phyloP scores from a whole-genome alignment of 2,113 vertebrate species.

The Zapus hudsonius region DNA sequence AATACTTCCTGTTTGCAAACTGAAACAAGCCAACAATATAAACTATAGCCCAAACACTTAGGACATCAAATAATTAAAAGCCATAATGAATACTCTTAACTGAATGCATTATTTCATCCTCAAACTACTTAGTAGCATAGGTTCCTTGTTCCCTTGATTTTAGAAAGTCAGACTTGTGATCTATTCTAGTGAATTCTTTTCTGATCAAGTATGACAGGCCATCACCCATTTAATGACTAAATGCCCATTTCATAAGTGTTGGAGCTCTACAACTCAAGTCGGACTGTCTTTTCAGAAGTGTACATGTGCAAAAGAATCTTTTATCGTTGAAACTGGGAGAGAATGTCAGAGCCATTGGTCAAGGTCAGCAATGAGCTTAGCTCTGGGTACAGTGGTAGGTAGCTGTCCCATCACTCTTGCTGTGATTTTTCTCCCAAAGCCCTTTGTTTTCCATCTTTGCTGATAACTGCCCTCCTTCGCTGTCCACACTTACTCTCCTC shows the following conservation, averaged over 20 bases:
- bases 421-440: constrained; percentile 14
- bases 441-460: constrained; percentile 24
- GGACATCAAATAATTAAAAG: constrained; percentile 27
- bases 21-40: background rate
- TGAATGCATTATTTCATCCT: background rate
- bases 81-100: constrained; percentile 19
- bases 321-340: background rate
- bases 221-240: background rate
- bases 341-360: background rate
- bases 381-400: background rate
- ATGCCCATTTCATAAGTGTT: background rate
- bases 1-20: background rate
- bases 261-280: background rate
- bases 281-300: background rate
- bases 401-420: background rate
- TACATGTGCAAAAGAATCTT: background rate
- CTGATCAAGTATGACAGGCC: background rate
- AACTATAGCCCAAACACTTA: background rate
- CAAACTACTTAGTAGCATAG: background rate
- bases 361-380: background rate
- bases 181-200: constrained; percentile 37
- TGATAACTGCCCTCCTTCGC: background rate
- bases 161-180: background rate
- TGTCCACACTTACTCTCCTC: constrained; percentile 27
- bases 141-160: constrained; percentile 10